Percentiles rank a stretch among this genome's conserved stretches.
These are phyloP conservation scores for Calosoma granatense DNA, from an alignment of 1,140 invertebrate species.

Conservation along the genomic window DNA sequence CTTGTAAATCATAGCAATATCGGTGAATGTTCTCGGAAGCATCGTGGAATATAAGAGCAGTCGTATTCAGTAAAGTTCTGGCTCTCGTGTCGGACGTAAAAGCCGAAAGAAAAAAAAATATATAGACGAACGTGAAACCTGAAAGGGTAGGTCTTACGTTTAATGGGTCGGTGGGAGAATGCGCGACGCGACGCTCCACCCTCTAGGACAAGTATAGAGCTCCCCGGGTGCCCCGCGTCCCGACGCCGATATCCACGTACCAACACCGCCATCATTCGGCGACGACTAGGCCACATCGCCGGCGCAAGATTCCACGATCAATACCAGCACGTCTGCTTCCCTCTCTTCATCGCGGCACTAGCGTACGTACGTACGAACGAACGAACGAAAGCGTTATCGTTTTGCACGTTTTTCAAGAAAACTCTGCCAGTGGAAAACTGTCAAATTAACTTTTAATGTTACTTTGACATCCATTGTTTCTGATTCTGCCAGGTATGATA, in stretches of 20 bases:
- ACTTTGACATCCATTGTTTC: too few relatives aligned
- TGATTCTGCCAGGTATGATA: too few relatives aligned
- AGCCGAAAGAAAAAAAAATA: not conserved
- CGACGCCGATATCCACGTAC: not conserved
- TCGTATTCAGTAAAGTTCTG: too few relatives aligned
- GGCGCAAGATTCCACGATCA: conserved; percentile 3
- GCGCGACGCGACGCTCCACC: not conserved
- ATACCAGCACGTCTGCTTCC: not conserved
- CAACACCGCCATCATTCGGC: not conserved
- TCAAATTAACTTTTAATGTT: too few relatives aligned
- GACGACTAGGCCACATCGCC: conserved; percentile 3
- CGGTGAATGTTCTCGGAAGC: too few relatives aligned
- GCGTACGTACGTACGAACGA: not conserved
- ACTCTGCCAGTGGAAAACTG: too few relatives aligned
- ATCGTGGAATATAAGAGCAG: too few relatives aligned
- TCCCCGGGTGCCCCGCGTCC: not conserved
- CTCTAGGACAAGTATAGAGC: too few relatives aligned
- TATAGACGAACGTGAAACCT: conserved; percentile 1
- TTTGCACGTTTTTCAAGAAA: too few relatives aligned
- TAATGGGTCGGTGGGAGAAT: not conserved
- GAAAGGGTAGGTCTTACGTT: conserved; percentile 7
- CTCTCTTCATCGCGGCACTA: not conserved
- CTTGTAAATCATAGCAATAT: too few relatives aligned
- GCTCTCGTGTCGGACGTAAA: not conserved
- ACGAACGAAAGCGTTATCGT: not conserved